Evolutionary conservation across 2,888 invertebrate species (phyloP), one percentile per base, ranked within the genome.

Genomic region (Drosophila kambysellisi): DNA sequence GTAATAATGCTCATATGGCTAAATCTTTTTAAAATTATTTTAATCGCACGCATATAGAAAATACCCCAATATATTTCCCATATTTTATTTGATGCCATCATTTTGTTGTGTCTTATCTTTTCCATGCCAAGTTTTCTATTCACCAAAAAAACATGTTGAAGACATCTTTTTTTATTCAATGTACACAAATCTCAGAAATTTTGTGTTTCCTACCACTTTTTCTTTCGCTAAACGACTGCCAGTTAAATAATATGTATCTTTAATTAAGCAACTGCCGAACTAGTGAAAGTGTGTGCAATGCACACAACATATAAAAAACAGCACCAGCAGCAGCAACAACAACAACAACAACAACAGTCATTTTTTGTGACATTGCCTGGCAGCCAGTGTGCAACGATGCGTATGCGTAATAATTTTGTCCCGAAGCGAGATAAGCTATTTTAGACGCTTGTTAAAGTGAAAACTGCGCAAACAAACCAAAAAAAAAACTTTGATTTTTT

Each of bases 381-480:
- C 61, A 53, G 32, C 43, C 50, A 51, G 43, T 68, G 81, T 77
- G 74, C 82, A 76, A 62, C 85, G 79, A 53, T 78, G 87, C 84
- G 89, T 83, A 87, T 85, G 89, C 89, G 84, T 89, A 85, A 89
- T 87, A 89, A 76, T 79, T 83, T 67, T 83, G 72, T 76, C 52
- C 52, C 59, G 58, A 43, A 51, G 52, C 60, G 56, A 56, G 60
- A 74, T 56, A 74, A 59, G 35, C 62, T 57, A 54, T 52, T 20
- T 29, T 57, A 33, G 43, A 12, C 15, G 66, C 72, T 72, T 69
- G 75, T 68, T 79, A 70, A 79, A 82, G 81, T 83, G 86, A 86
- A 86, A 86, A 74, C 50, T 50, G 50, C 32, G 29, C 65, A 58
- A 62, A 61, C 52, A 57, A 33, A 50, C 1, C 46, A 2, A 6